Conservation (phyloP, 1,140 invertebrate species). For the Paralvinella palmiformis region DNA sequence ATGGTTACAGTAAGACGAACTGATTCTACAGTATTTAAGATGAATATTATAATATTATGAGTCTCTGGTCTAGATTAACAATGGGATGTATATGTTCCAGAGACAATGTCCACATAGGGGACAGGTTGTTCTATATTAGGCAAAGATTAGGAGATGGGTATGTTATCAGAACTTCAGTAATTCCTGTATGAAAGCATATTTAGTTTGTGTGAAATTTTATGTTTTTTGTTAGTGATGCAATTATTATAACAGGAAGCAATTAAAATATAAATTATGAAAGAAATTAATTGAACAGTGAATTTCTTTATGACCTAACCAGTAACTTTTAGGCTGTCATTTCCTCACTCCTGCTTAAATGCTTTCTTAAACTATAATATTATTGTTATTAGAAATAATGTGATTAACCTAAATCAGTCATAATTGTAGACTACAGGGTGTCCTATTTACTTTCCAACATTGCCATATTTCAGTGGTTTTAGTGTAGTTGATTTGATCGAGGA, state of each 20-base stretch:
- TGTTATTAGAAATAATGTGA: slow-evolving; percentile 9
- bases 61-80: too few species aligned
- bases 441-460: too few species aligned
- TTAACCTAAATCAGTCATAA: not conserved
- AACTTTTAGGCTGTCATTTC: too few species aligned
- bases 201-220: too few species aligned
- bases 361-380: slow-evolving; percentile 1
- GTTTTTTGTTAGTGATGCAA: not conserved
- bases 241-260: slow-evolving; percentile 3
- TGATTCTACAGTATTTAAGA: too few species aligned
- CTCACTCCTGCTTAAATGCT: not conserved
- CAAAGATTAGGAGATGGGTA: slow-evolving; percentile 75
- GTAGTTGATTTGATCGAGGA: slow-evolving; percentile 74
- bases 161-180: too few species aligned
- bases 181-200: too few species aligned
- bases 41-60: too few species aligned
- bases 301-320: too few species aligned
- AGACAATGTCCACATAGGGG: slow-evolving; percentile 67
- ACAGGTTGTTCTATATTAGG: slow-evolving; percentile 62
- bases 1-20: too few species aligned
- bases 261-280: not conserved
- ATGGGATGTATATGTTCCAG: slow-evolving; percentile 74
- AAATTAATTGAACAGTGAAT: not conserved
- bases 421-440: slow-evolving; percentile 6
- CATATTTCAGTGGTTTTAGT: slow-evolving; percentile 82